Evolutionary conservation across 2,888 invertebrate genomes (phyloP), one percentile per base, ranked within the genome.

Genomic region (Leptothorax acervorum): DNA sequence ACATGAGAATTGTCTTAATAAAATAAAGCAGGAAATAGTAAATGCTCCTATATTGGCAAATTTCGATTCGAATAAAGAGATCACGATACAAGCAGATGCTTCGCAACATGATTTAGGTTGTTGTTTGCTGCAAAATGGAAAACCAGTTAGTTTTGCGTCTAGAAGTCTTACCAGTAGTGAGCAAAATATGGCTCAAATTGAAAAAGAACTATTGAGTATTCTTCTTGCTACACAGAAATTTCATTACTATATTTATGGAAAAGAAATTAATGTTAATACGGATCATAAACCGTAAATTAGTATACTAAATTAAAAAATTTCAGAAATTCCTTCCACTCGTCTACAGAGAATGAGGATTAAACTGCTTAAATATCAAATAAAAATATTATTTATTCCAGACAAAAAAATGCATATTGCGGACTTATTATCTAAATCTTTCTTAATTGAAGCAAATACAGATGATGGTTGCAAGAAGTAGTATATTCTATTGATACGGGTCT

Each of bases 351-450:
- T 63, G 35, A 63, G 11, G 11, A 63, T 63, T n/a, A 63, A 39
- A 63, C 3, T 63, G 11, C n/a, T 63, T 6, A 63, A 63, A 63
- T 63, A 63, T 63, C 5, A 63, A 39, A 63, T 60, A 60, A 28
- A 60, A n/a, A 63, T n/a, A n/a, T 3, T n/a, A 5, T 63, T 4
- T 18, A n/a, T 3, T 11, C n/a, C 39, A n/a, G 39, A n/a, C n/a
- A 63, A 63, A 63, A 18, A n/a, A 39, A 63, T 39, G 60, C 60
- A 62, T 31, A 63, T 63, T 39, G n/a, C 63, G 4, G 63, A 63
- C 9, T n/a, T 39, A 39, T 18, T 63, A 6, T 63, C 63, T 9
- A 63, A n/a, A n/a, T 63, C 11, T 4, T 39, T 39, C 4, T 8
- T 63, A 1, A 39, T 1, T 39, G n/a, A n/a, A 4, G 9, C 42